A percentile compares a stretch with the other conserved stretches of the same genome.
Evolutionary conservation across 2,113 vertebrate genomes (phyloP).

Genomic region (Caloenas nicobarica): DNA sequence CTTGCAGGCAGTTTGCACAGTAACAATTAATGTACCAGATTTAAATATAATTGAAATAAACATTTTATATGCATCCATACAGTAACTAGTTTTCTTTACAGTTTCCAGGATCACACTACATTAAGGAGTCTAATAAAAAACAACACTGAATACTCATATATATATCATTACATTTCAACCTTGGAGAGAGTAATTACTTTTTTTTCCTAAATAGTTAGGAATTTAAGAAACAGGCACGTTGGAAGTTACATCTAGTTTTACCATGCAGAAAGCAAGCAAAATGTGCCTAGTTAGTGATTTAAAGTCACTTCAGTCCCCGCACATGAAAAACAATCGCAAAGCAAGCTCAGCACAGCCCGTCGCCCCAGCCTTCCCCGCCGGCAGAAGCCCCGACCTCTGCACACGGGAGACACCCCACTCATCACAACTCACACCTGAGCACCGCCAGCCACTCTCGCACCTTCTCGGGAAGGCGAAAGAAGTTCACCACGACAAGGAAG

Average conservation of each 20-base stretch:
- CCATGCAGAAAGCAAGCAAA: neutral
- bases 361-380: neutral
- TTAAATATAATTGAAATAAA: neutral
- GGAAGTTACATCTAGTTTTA: neutral
- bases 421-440: fast-evolving
- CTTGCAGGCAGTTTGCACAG: neutral
- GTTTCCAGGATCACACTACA: neutral
- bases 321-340: neutral
- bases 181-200: neutral
- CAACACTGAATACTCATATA: neutral
- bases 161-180: neutral
- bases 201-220: neutral
- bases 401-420: neutral
- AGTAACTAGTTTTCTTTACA: neutral
- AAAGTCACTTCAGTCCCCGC: neutral
- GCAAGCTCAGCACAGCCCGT: neutral
- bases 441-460: neutral
- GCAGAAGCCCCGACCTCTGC: neutral
- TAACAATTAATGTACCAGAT: fast-evolving
- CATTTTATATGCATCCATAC: fast-evolving
- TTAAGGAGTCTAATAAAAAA: neutral
- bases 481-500: neutral
- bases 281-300: neutral
- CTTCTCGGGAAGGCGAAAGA: neutral
- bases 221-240: slow-evolving; percentile 25